A percentile compares a stretch with the other conserved stretches of the same genome.
Evolutionary conservation across 2,113 vertebrate genomes (phyloP).

Genomic region (Jacana jacana): DNA sequence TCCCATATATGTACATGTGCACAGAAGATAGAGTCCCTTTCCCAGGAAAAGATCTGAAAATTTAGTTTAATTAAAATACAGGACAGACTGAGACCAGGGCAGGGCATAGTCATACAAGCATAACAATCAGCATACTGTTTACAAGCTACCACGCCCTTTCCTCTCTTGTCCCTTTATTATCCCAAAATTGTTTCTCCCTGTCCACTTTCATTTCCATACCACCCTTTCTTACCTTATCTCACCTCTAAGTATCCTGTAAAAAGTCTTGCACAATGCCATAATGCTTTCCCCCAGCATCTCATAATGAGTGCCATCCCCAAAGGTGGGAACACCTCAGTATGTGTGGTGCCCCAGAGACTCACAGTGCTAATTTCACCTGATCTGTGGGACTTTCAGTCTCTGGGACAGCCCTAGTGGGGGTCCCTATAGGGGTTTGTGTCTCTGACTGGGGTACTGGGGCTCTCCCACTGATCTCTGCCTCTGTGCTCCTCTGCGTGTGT

Average conservation of each 20-base stretch:
- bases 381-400: not conserved
- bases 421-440: fast-evolving
- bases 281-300: not conserved
- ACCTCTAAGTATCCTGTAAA: not conserved
- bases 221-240: not conserved
- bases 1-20: too few species aligned
- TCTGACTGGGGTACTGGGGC: not conserved
- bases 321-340: too few species aligned
- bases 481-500: fast-evolving
- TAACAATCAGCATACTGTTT: not conserved
- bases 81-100: not conserved
- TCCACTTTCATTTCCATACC: not conserved
- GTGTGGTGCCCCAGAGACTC: not conserved
- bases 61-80: not conserved
- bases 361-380: not conserved
- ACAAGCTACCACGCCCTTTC: not conserved
- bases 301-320: not conserved
- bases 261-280: not conserved
- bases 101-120: not conserved
- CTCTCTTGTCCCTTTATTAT: not conserved
- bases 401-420: not conserved
- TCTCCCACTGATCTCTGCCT: not conserved
- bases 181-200: not conserved
- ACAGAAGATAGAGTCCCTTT: not conserved
- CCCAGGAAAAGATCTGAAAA: not conserved